Base-by-base conservation (phyloP, 2,888 invertebrate genomes). In the Euspilapteryx auroguttella region DNA sequence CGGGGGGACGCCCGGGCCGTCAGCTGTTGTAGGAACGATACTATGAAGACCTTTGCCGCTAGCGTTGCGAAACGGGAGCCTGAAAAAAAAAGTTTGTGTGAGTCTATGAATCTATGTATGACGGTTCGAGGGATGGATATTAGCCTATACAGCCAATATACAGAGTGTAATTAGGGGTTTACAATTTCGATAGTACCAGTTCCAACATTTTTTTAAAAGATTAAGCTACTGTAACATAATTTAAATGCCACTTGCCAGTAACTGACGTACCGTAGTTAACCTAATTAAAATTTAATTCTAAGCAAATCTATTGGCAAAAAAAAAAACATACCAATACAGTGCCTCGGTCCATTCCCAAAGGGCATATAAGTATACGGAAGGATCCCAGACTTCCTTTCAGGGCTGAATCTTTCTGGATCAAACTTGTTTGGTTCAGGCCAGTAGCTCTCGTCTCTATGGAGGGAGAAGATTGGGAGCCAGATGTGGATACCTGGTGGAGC, bases 291-390 rank as follows among this genome's bases (percentile, higher is more conserved):
- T n/a, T n/a, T n/a, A n/a, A n/a, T n/a, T n/a, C n/a, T n/a, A n/a
- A n/a, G n/a, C n/a, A n/a, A n/a, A n/a, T n/a, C n/a, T n/a, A n/a
- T n/a, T n/a, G n/a, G n/a, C n/a, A n/a, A n/a, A n/a, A n/a, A n/a
- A n/a, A n/a, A n/a, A n/a, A n/a, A n/a, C 44, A 45, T 40, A 65
- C 69, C 75, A 24, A 75, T 59, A 32, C 76, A 76, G 41, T 58
- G 62, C 17, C 73, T 40, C 0, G 71, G 75, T 22, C 73, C 73
- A n/a, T 50, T 48, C 2, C 75, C 75, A 29, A 75, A 75, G 0
- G 73, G 69, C 31, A 71, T 35, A 27, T 65, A 75, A 0, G 59
- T 55, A 33, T 63, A 63, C 0, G 65, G 62, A 27, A 49, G 39
- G 11, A 64, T 57, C 5, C 49, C 31, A 2, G 47, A 39, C 29